A percentile compares a stretch with the other conserved stretches of the same genome.
phyloP scores from a whole-genome alignment of 2,797 vertebrate species.

The Lindbergichthys nudifrons region DNA sequence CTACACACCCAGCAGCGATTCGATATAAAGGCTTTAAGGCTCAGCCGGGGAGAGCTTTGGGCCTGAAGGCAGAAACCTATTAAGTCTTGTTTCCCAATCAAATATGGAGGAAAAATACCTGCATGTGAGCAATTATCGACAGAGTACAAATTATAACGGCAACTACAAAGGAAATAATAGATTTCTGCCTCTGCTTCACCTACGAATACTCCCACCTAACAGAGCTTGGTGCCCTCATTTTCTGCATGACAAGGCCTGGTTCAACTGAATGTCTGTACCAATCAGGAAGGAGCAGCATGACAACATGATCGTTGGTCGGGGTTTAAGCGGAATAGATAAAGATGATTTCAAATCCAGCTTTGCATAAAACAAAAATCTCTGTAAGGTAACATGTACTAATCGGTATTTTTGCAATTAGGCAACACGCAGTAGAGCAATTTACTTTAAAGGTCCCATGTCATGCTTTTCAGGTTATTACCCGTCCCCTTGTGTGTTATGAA shows the following conservation, averaged over 20 bases:
- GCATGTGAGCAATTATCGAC: conserved; percentile 50
- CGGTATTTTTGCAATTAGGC: too few species aligned
- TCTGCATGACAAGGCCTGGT: conserved; percentile 42
- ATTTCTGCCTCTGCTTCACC: conserved; percentile 42
- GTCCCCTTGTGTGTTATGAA: too few species aligned
- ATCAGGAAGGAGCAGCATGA: conserved; percentile 35
- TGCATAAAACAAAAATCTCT: background rate
- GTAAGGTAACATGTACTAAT: too few species aligned
- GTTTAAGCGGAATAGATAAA: background rate
- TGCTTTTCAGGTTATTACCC: too few species aligned
- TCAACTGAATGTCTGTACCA: conserved; percentile 35
- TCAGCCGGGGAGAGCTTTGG: conserved; percentile 26
- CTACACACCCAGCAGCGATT: conserved; percentile 38
- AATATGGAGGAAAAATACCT: conserved; percentile 60
- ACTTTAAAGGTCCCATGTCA: too few species aligned
- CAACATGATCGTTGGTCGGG: conserved; percentile 20
- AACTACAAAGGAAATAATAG: conserved; percentile 43
- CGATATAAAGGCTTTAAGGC: conserved; percentile 55
- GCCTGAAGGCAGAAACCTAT: conserved; percentile 43
- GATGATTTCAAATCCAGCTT: conserved; percentile 5
- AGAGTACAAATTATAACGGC: conserved; percentile 43
- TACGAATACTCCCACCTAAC: conserved; percentile 44
- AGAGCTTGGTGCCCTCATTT: conserved; percentile 52
- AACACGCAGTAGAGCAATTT: too few species aligned
- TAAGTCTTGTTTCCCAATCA: conserved; percentile 40